Base-by-base conservation (phyloP, 64 coral and sea anemone species). In the Trachythela sp. region DNA sequence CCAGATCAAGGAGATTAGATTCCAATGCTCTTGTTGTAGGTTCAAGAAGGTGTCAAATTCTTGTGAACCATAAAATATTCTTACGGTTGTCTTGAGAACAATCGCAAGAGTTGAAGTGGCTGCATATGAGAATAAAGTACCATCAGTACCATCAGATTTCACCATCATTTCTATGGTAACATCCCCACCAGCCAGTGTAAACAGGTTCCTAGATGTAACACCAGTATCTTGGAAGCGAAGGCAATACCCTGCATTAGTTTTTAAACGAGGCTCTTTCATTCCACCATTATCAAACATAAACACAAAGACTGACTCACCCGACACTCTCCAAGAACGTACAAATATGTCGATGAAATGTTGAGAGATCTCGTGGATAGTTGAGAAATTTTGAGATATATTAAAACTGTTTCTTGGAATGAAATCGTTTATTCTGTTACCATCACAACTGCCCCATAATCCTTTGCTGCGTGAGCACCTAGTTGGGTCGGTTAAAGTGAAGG, bases 381-480 rank as follows among this genome's bases (percentile, higher is more conserved):
- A 17, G n/a, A 20, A 75, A 37, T 40, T 39, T 9, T 35, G 85
- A 70, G 90, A 18, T 39, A 94, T 68, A 45, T 84, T 18, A 13
- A 38, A 42, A 56, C 83, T 83, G 39, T 86, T 50, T 84, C 29
- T 76, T 38, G 56, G 68, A 27, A 24, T 24, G 10, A 98, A 91
- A 88, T 98, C 86, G 45, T 94, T 89, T 36, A 87, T 90, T n/a
- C 45, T 15, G 24, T 87, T 87, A 18, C 31, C 41, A 60, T 94
- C 91, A 59, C 95, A 98, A 84, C 92, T 94, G 32, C 93, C 93
- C 95, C 93, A 98, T 33, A 98, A 76, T 36, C 95, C 95, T 40
- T 45, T 42, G 27, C 91, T 90, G 1, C 33, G 70, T 1, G 31
- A 24, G 60, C 95, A 98, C 40, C 92, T 94, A 3, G 93, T 93